Evolutionary conservation across 2,888 invertebrate genomes (phyloP).

Genomic region (Ametastegia equiseti): DNA sequence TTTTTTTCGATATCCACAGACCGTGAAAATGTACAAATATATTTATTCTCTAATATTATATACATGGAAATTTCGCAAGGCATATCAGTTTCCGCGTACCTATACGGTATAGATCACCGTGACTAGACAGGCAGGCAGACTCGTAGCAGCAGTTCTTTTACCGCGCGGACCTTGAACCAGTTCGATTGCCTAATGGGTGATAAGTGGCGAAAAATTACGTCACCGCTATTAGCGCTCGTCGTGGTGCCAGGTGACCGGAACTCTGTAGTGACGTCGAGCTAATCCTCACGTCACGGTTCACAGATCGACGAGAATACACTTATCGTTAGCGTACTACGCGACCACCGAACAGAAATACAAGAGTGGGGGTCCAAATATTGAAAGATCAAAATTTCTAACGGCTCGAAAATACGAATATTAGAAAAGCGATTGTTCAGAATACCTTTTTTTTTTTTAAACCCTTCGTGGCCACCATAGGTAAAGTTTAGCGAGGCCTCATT

Average conservation of each 20-base stretch:
- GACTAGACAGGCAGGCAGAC: neutral
- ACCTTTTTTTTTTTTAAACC: too few species aligned
- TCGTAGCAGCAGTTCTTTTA: neutral
- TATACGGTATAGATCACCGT: neutral
- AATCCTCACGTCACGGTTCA: neutral
- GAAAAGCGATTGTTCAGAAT: too few species aligned
- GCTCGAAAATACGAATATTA: too few species aligned
- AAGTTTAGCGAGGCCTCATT: too few species aligned
- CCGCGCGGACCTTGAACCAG: conserved; percentile 5
- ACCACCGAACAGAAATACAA: neutral
- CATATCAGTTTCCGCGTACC: neutral
- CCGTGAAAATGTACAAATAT: neutral
- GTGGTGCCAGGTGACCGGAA: neutral
- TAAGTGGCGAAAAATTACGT: conserved; percentile 25
- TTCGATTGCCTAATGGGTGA: conserved; percentile 36
- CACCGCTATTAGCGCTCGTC: conserved; percentile 11
- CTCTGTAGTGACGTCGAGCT: neutral
- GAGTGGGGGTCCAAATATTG: too few species aligned
- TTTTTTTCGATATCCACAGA: too few species aligned
- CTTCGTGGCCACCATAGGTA: too few species aligned
- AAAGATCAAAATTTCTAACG: too few species aligned
- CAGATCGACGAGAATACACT: neutral
- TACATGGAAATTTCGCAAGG: neutral
- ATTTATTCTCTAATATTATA: neutral
- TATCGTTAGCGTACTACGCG: neutral